Percentiles rank a stretch among this genome's conserved stretches.
phyloP scores from a whole-genome alignment of 1,140 invertebrate species.

The Battus philenor region DNA sequence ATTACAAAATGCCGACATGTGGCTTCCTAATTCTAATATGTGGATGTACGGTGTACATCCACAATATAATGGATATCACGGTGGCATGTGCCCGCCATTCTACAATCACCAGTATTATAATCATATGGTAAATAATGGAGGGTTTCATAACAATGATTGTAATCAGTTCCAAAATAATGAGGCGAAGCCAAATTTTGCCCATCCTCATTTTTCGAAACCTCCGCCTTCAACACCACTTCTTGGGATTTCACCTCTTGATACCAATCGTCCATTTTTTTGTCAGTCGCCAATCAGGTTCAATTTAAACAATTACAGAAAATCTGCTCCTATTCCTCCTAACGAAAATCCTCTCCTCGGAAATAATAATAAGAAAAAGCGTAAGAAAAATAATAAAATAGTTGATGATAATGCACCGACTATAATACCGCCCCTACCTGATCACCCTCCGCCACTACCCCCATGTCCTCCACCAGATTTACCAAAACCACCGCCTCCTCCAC shows the following conservation, averaged over 20 bases:
- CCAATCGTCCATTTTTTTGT: constrained; percentile 63
- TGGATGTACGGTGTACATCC: constrained; percentile 71
- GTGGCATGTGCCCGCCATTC: constrained; percentile 62
- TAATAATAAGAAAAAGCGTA: constrained; percentile 84
- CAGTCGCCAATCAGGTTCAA: constrained; percentile 78
- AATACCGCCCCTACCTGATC: constrained; percentile 78
- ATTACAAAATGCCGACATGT: constrained; percentile 65
- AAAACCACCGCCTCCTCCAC: constrained; percentile 66
- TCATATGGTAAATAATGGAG: constrained; percentile 54
- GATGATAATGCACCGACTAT: constrained; percentile 58
- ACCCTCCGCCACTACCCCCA: constrained; percentile 74
- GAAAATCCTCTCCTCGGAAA: constrained; percentile 74
- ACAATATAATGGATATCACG: constrained; percentile 65
- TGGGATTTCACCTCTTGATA: constrained; percentile 58
- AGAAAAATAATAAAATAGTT: constrained; percentile 82
- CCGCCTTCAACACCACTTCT: constrained; percentile 62
- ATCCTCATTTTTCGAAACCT: constrained; percentile 62
- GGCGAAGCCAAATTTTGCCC: constrained; percentile 38
- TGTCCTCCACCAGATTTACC: constrained; percentile 71
- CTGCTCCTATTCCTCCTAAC: constrained; percentile 63
- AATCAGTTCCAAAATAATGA: constrained; percentile 54
- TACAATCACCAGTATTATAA: constrained; percentile 66
- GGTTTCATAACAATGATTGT: constrained; percentile 38
- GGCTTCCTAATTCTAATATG: constrained; percentile 55
- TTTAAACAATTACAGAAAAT: constrained; percentile 74